Evolutionary conservation across 53 echinoderm and acorn worm species (phyloP).

Genomic region (Echinometra lucunter): DNA sequence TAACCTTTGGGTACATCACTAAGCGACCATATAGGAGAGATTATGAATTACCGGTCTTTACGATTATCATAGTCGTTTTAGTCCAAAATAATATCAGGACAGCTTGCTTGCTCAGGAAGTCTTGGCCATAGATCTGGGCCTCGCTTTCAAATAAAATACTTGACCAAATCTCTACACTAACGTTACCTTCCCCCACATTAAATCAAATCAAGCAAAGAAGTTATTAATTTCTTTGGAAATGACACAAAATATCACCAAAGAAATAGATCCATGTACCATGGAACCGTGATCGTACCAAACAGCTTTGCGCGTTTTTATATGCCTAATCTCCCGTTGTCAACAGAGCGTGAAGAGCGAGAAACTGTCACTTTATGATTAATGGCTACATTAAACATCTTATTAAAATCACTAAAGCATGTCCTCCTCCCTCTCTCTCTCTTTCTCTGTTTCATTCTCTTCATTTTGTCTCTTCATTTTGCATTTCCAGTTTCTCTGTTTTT

Average conservation of each 20-base stretch:
- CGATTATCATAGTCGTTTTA: neutral
- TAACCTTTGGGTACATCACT: neutral
- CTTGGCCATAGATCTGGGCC: neutral
- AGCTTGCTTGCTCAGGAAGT: neutral
- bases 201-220: neutral
- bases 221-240: neutral
- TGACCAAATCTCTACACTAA: neutral
- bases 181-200: neutral
- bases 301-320: neutral
- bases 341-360: neutral
- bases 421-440: neutral
- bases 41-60: neutral
- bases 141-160: neutral
- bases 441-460: neutral
- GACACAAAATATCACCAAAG: neutral
- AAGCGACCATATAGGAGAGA: neutral
- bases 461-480: neutral
- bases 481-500: neutral
- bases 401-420: conserved; percentile 55
- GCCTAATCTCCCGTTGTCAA: neutral
- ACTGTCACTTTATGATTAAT: conserved; percentile 54
- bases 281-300: neutral
- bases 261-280: neutral
- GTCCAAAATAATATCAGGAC: neutral
- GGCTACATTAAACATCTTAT: conserved; percentile 61